These are phyloP conservation scores for Scortum barcoo DNA, from an alignment of 2,113 vertebrate genomes.

Conservation along the genomic window DNA sequence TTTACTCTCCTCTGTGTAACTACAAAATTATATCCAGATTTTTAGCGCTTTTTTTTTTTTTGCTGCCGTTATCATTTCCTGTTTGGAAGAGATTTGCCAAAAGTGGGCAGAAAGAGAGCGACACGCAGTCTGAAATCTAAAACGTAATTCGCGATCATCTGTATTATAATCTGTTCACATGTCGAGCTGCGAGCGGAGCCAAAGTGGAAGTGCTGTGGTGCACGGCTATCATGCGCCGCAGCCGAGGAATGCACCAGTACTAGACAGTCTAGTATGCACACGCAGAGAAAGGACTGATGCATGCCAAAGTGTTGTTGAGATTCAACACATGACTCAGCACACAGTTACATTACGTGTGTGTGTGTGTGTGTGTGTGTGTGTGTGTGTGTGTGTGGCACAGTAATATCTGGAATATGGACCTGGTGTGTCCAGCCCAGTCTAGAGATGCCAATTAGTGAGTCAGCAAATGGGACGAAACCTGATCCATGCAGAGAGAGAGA, in stretches of 20 bases:
- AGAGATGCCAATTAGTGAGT: conserved; percentile 58
- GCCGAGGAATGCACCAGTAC: conserved; percentile 46
- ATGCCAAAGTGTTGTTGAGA: conserved; percentile 34
- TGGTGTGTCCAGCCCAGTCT: background rate
- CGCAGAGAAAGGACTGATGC: conserved; percentile 13
- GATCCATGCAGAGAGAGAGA: conserved; percentile 33
- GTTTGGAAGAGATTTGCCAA: background rate
- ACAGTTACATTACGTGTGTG: conserved; percentile 40
- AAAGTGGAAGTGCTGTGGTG: conserved; percentile 29
- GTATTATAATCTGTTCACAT: conserved; percentile 9
- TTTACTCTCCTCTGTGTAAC: background rate
- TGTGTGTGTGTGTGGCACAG: conserved; percentile 18
- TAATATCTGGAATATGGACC: conserved; percentile 44
- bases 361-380: conserved; percentile 21
- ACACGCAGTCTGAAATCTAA: background rate
- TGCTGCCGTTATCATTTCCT: background rate
- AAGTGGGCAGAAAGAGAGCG: background rate
- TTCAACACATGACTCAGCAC: conserved; percentile 57
- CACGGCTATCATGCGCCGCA: background rate
- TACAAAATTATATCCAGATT: background rate
- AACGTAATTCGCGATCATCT: background rate
- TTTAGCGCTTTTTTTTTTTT: background rate
- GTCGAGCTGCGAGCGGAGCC: background rate
- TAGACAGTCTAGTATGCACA: conserved; percentile 19
- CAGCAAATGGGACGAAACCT: conserved; percentile 58